A percentile compares a stretch with the other conserved stretches of the same genome.
Evolutionary conservation across 2,113 vertebrate species (phyloP).

Genomic region (Oryzias curvinotus): DNA sequence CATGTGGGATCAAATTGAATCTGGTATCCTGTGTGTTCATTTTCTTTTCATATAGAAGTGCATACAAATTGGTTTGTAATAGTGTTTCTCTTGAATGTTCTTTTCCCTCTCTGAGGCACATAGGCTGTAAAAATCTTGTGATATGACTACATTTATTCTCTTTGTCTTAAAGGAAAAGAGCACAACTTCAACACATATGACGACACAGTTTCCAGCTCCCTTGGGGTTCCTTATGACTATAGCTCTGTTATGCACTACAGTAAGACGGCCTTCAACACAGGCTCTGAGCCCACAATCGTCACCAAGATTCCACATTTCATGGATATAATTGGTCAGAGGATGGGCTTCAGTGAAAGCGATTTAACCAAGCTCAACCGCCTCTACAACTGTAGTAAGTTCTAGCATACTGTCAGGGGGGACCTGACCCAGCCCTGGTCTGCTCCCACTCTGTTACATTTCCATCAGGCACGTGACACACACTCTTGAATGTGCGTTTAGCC

Average conservation of each 20-base stretch:
- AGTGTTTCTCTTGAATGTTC: neutral
- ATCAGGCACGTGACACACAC: too few species aligned
- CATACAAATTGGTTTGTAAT: neutral
- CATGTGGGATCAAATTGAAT: constrained; percentile 80
- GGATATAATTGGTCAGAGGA: constrained; percentile 87
- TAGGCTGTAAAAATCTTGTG: too few species aligned
- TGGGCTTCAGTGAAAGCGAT: constrained; percentile 88
- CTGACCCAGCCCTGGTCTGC: too few species aligned
- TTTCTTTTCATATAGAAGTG: neutral
- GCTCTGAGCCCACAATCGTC: constrained; percentile 82
- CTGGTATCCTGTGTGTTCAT: constrained; percentile 66
- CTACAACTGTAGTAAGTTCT: constrained; percentile 87
- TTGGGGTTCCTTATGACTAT: constrained; percentile 90
- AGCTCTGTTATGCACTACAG: constrained; percentile 91
- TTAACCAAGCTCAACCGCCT: constrained; percentile 83
- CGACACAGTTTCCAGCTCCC: constrained; percentile 73
- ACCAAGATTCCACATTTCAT: constrained; percentile 84
- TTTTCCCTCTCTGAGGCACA: too few species aligned
- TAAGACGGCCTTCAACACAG: constrained; percentile 82
- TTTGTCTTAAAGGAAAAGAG: constrained; percentile 74
- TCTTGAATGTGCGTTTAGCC: too few species aligned
- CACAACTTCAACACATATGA: constrained; percentile 82
- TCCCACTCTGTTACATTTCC: too few species aligned
- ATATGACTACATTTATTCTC: neutral
- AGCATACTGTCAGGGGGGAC: neutral